Evolutionary conservation across 2,888 invertebrate species (phyloP), one percentile per base, ranked within the genome.

Genomic region (Gortyna flavago): DNA sequence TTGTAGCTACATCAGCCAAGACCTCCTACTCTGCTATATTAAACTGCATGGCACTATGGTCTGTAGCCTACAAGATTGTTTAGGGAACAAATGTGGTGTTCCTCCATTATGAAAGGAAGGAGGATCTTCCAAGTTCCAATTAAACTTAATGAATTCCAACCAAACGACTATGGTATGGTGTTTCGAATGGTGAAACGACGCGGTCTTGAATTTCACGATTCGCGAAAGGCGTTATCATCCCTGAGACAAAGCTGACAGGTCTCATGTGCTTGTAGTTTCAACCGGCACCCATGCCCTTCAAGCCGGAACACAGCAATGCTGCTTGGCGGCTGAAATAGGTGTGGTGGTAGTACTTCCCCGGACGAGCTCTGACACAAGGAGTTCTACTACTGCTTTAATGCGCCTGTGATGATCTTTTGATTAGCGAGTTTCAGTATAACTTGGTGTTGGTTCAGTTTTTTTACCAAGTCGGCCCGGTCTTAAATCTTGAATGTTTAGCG

Each of bases 21-120:
- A 51, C 35, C 41, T 77, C 79, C 79, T 35, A 18, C 51, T 79
- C 79, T 79, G 79, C 79, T 79, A 83, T 83, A 79, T 44, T 79
- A 2, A 83, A 79, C 5, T 77, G 66, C 83, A 83, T 44, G 83
- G 66, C 77, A 29, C 3, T 13, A 16, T 77, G 32, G 32, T 41
- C 57, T 25, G 79, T 25, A 79, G 83, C 11, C 29, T 44, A 35
- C 77, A 59, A 83, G 77, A n/a, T 5, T 2, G 51, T 75, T 38
- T 48, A 25, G 16, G 1, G 62, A 76, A 32, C 32, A 54, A n/a
- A 38, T 35, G 29, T 3, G 66, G 64, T n/a, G 38, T 32, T 32
- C 16, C 57, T 25, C 57, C 16, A 32, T 32, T 6, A 5, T 32
- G 11, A 29, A 54, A n/a, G 1, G 0, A n/a, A 11, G 32, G 25